Percentiles rank a stretch among this genome's conserved stretches.
phyloP scores from a whole-genome alignment of 2,888 invertebrate genomes.

The Chymomyza fuscimana region DNA sequence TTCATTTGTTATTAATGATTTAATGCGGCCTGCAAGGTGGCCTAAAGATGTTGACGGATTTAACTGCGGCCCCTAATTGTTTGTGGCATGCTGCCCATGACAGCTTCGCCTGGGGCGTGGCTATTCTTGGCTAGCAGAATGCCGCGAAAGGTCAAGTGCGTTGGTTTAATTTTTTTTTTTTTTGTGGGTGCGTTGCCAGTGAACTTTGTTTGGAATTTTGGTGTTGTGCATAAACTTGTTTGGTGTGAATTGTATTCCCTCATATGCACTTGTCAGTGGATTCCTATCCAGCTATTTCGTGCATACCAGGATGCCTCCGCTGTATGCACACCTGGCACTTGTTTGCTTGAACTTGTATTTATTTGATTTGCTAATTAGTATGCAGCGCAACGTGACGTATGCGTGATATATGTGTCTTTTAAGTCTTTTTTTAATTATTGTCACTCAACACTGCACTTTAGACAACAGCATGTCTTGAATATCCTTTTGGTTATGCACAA shows the following conservation, averaged over 20 bases:
- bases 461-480: background rate
- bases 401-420: constrained; percentile 17
- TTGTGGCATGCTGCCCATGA: constrained; percentile 9
- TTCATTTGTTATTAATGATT: constrained; percentile 39
- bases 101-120: constrained; percentile 14
- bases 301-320: background rate
- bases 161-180: constrained; percentile 29
- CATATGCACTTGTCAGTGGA: background rate
- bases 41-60: constrained; percentile 5
- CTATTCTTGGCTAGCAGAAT: background rate
- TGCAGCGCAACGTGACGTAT: constrained; percentile 18
- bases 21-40: constrained; percentile 1
- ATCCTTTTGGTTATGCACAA: constrained; percentile 6
- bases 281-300: background rate
- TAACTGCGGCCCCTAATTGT: background rate
- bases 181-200: constrained; percentile 41
- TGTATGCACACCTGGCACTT: no score
- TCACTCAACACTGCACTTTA: constrained; percentile 25
- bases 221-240: constrained; percentile 6
- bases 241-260: background rate
- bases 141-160: constrained; percentile 17
- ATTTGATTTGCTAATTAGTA: background rate
- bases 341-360: background rate
- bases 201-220: constrained; percentile 7
- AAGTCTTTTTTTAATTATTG: background rate